phyloP scores from a whole-genome alignment of 2,113 vertebrate species.

The Pontoporia blainvillei region DNA sequence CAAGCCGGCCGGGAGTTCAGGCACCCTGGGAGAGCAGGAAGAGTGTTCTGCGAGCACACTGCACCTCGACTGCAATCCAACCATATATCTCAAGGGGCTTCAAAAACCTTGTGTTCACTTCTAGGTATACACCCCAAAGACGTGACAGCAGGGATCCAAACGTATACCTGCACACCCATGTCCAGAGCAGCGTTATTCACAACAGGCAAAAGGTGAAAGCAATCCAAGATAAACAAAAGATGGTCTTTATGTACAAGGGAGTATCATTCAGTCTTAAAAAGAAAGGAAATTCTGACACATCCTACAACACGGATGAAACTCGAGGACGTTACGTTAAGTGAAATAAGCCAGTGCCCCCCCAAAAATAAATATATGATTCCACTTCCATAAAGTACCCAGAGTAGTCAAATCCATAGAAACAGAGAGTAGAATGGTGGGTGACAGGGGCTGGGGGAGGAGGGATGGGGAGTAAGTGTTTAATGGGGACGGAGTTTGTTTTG shows the following conservation, averaged over 20 bases:
- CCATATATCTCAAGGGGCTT: not conserved
- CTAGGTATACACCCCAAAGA: not conserved
- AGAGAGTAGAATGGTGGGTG: not conserved
- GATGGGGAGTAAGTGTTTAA: not conserved
- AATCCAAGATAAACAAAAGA: fast-evolving
- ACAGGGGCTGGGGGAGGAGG: too few relatives aligned
- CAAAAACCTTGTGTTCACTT: not conserved
- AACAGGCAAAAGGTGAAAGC: not conserved
- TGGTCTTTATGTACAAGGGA: fast-evolving
- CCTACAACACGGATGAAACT: too few relatives aligned
- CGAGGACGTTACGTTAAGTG: not conserved
- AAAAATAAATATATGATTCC: not conserved
- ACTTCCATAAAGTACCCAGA: not conserved
- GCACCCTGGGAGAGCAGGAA: fast-evolving
- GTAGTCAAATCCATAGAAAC: not conserved
- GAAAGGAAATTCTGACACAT: not conserved
- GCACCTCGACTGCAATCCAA: not conserved
- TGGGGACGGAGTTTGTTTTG: not conserved
- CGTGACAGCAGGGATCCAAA: not conserved
- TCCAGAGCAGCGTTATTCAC: not conserved
- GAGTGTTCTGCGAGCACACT: fast-evolving
- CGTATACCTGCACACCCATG: not conserved
- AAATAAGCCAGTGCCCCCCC: not conserved
- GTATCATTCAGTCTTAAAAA: not conserved
- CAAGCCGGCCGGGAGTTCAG: not conserved